Evolutionary conservation across 2,888 invertebrate species (phyloP).

Genomic region (Thereva unica): DNA sequence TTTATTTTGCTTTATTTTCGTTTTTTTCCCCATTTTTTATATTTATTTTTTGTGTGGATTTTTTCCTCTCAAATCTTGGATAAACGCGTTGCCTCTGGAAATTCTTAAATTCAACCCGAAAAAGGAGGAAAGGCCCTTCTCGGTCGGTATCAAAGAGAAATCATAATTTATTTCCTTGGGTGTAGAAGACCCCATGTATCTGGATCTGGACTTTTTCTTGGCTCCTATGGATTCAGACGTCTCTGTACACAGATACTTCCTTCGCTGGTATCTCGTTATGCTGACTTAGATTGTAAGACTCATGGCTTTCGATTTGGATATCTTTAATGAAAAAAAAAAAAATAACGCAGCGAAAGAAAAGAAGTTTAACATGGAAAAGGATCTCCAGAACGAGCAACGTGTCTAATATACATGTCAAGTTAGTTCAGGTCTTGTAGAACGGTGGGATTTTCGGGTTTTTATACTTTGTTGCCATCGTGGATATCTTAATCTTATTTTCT

Average conservation of each 20-base stretch:
- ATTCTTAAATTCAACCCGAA: conserved; percentile 21
- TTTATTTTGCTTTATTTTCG: conserved; percentile 10
- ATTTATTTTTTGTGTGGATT: conserved; percentile 17
- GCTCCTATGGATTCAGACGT: too few relatives aligned
- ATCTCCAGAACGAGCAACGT: conserved; percentile 22
- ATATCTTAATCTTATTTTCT: conserved; percentile 28
- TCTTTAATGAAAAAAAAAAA: too few relatives aligned
- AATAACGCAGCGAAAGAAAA: not conserved
- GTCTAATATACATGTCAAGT: conserved; percentile 35
- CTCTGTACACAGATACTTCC: too few relatives aligned
- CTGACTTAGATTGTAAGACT: too few relatives aligned
- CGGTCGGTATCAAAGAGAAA: conserved; percentile 38
- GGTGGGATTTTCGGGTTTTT: conserved; percentile 2
- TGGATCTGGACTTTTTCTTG: not conserved
- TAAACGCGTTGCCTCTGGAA: conserved; percentile 19
- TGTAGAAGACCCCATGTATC: conserved; percentile 13
- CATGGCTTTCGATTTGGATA: too few relatives aligned
- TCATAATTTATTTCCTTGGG: conserved; percentile 38
- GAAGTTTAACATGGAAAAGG: conserved; percentile 8
- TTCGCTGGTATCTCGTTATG: too few relatives aligned
- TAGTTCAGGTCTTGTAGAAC: not conserved
- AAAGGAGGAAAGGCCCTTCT: conserved; percentile 19
- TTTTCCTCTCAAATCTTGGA: not conserved
- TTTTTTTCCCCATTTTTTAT: conserved; percentile 15
- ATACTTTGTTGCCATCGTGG: not conserved